A percentile compares a stretch with the other conserved stretches of the same genome.
These are phyloP conservation scores for Harlomillsia oculata DNA, from an alignment of 1,140 invertebrate species.

Conservation along the genomic window DNA sequence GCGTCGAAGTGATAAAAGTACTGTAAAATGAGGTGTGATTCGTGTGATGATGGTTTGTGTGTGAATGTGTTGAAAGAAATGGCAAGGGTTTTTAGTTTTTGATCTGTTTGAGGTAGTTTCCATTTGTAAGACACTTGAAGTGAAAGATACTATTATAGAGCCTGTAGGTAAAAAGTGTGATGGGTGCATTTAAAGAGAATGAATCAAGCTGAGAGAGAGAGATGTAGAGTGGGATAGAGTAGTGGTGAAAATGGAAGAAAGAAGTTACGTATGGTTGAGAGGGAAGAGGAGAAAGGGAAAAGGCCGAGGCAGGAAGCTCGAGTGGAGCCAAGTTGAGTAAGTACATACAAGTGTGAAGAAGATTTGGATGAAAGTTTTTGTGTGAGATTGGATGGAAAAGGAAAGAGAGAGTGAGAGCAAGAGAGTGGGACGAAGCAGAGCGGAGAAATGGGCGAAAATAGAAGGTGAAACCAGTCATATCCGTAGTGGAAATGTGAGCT, in stretches of 20 bases:
- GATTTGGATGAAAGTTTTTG: constrained; percentile 27
- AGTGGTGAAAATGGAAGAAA: too few relatives aligned
- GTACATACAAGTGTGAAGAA: constrained; percentile 21
- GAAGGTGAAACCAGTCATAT: constrained; percentile 34
- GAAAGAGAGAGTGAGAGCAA: not conserved
- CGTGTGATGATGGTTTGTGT: too few relatives aligned
- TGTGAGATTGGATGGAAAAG: constrained; percentile 19
- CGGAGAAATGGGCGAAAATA: constrained; percentile 29
- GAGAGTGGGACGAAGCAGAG: not conserved
- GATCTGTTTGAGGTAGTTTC: too few relatives aligned
- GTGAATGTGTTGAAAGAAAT: too few relatives aligned
- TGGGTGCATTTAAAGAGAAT: too few relatives aligned
- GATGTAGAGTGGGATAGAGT: not conserved
- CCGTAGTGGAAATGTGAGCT: constrained; percentile 33
- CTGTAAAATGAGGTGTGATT: too few relatives aligned
- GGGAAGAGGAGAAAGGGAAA: not conserved
- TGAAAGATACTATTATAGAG: too few relatives aligned
- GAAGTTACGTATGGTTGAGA: not conserved
- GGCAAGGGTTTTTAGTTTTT: too few relatives aligned
- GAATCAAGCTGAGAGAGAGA: not conserved
- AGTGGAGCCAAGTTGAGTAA: not conserved
- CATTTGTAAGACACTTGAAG: too few relatives aligned
- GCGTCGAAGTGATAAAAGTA: too few relatives aligned
- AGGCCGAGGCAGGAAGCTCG: not conserved
- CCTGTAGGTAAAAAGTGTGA: too few relatives aligned